These are phyloP conservation scores for Dermatemys mawii DNA, from an alignment of 2,113 vertebrate genomes.

Conservation along the genomic window DNA sequence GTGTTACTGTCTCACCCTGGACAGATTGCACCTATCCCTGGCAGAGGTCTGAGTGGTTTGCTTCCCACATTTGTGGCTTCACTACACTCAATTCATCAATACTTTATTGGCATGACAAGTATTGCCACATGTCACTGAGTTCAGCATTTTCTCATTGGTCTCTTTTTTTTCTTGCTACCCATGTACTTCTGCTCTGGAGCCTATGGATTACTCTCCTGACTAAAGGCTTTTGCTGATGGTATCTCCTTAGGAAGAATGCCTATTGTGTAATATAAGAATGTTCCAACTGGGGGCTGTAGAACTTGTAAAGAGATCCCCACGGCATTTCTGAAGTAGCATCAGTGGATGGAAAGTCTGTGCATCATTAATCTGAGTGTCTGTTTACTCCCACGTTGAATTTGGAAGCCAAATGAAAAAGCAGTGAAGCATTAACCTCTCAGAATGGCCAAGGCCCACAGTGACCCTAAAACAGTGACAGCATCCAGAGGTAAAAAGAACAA, in stretches of 20 bases:
- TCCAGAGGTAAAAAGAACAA: fast-evolving
- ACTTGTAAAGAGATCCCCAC: not conserved
- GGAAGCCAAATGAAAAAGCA: not conserved
- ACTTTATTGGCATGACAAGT: too few species aligned
- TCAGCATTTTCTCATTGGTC: not conserved
- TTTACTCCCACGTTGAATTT: not conserved
- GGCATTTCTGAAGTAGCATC: not conserved
- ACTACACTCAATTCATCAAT: too few species aligned
- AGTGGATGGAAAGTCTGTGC: not conserved
- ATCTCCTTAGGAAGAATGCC: not conserved
- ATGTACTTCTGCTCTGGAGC: not conserved
- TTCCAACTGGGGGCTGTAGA: fast-evolving
- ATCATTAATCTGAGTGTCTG: fast-evolving
- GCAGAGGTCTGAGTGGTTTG: not conserved
- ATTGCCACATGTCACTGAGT: too few species aligned
- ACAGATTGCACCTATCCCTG: fast-evolving
- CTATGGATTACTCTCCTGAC: not conserved
- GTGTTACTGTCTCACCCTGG: not conserved
- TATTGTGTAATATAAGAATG: fast-evolving
- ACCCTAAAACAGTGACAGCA: not conserved
- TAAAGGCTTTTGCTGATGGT: not conserved
- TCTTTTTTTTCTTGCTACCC: not conserved
- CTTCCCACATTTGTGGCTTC: not conserved
- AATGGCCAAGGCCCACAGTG: not conserved
- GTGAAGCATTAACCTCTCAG: fast-evolving